Conservation (phyloP, 1,140 invertebrate genomes). For the Trichonephila inaurata region DNA sequence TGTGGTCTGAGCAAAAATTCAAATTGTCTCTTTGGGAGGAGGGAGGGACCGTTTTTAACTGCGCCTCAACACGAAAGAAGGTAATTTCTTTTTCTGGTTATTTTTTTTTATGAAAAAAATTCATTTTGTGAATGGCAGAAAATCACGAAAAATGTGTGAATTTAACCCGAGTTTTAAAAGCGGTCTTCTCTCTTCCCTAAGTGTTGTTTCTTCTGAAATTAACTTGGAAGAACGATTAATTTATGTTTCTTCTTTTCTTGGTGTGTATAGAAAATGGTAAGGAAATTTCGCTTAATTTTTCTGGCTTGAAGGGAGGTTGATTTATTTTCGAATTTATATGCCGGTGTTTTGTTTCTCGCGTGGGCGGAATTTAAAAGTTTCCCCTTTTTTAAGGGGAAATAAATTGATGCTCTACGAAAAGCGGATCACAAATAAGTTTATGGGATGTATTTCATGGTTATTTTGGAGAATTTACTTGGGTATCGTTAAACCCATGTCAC, state of each 20-base stretch:
- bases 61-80: constrained; percentile 59
- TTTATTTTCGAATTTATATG: not conserved
- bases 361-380: not conserved
- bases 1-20: constrained; percentile 25
- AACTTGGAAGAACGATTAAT: constrained; percentile 5
- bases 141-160: constrained; percentile 54
- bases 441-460: no score
- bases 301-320: no score
- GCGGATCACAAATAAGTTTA: no score
- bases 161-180: not conserved
- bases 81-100: constrained; percentile 46
- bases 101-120: not conserved
- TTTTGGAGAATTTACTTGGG: no score
- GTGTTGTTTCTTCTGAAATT: constrained; percentile 30
- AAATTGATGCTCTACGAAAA: no score
- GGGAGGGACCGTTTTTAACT: constrained; percentile 38
- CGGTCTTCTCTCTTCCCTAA: no score
- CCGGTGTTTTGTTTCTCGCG: not conserved
- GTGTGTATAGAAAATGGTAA: no score
- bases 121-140: constrained; percentile 34
- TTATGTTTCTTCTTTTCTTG: not conserved
- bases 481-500: no score
- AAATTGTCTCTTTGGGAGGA: not conserved
- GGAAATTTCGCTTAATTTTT: no score
- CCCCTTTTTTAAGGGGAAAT: no score